These are phyloP conservation scores for Rhagoletis pomonella DNA, from an alignment of 1,140 invertebrate genomes.

Conservation along the genomic window DNA sequence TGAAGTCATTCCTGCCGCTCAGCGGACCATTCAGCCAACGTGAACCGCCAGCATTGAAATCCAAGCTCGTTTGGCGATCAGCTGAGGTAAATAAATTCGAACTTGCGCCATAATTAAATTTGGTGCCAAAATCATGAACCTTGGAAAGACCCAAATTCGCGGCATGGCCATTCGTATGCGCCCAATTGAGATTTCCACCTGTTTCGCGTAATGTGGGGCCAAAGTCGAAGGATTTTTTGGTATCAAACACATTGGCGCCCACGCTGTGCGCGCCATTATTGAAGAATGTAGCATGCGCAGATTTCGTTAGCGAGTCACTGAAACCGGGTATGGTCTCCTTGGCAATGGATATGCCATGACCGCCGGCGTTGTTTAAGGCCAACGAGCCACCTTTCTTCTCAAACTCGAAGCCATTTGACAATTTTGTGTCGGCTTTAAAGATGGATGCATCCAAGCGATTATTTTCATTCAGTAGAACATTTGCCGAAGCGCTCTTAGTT, in stretches of 20 bases:
- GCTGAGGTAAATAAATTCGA: slow-evolving; percentile 65
- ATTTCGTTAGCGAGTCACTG: slow-evolving; percentile 61
- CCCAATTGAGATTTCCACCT: slow-evolving; percentile 65
- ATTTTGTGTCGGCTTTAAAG: neutral
- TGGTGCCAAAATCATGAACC: slow-evolving; percentile 64
- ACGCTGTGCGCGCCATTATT: slow-evolving; percentile 65
- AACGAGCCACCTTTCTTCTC: neutral
- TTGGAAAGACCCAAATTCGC: slow-evolving; percentile 65
- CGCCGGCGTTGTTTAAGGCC: neutral
- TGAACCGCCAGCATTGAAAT: slow-evolving; percentile 60
- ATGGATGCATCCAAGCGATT: neutral
- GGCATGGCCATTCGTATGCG: slow-evolving; percentile 66
- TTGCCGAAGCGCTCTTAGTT: neutral
- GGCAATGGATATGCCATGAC: slow-evolving; percentile 1
- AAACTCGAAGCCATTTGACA: slow-evolving; percentile 38
- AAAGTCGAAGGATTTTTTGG: slow-evolving; percentile 67
- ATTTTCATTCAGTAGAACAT: neutral
- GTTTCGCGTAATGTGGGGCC: slow-evolving; percentile 66
- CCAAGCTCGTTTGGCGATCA: slow-evolving; percentile 56
- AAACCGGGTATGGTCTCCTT: slow-evolving; percentile 57
- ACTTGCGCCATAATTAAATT: slow-evolving; percentile 61
- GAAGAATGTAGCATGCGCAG: slow-evolving; percentile 61
- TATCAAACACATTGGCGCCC: slow-evolving; percentile 66
- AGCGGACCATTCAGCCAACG: slow-evolving; percentile 65
- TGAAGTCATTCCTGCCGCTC: slow-evolving; percentile 58